A percentile compares a stretch with the other conserved stretches of the same genome.
These are phyloP conservation scores for Onychostoma macrolepis DNA, from an alignment of 2,113 vertebrate genomes.

Conservation along the genomic window DNA sequence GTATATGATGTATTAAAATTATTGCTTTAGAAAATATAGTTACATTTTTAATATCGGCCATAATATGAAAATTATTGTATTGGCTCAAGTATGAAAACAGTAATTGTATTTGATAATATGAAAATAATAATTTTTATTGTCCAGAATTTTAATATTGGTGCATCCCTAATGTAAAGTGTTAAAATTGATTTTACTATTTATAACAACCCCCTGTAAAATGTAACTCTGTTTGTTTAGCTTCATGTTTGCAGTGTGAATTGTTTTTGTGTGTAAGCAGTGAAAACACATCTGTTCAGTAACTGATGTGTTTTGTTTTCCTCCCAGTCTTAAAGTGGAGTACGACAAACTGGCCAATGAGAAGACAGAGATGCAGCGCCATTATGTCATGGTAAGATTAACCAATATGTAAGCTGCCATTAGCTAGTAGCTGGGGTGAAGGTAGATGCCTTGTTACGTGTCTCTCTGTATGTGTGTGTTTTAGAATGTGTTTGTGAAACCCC, in stretches of 20 bases:
- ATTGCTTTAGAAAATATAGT: background rate
- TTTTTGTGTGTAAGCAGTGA: slow-evolving; percentile 1
- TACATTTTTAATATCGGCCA: background rate
- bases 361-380: slow-evolving; percentile 98
- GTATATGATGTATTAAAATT: background rate
- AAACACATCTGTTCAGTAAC: background rate
- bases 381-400: slow-evolving; percentile 91
- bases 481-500: slow-evolving; percentile 57
- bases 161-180: background rate
- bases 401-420: slow-evolving; percentile 67
- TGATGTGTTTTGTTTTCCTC: slow-evolving; percentile 65
- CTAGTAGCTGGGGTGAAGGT: slow-evolving; percentile 59
- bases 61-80: background rate
- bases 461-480: slow-evolving; percentile 51
- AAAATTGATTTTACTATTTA: background rate
- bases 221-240: slow-evolving; percentile 1
- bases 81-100: background rate
- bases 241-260: slow-evolving; percentile 1
- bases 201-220: background rate
- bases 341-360: slow-evolving; percentile 97
- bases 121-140: background rate
- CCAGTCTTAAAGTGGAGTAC: slow-evolving; percentile 92
- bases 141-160: background rate
- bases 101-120: too few species aligned
- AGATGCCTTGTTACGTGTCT: slow-evolving; percentile 63